phyloP scores from a whole-genome alignment of 2,888 invertebrate genomes.

The Cloeon dipterum region DNA sequence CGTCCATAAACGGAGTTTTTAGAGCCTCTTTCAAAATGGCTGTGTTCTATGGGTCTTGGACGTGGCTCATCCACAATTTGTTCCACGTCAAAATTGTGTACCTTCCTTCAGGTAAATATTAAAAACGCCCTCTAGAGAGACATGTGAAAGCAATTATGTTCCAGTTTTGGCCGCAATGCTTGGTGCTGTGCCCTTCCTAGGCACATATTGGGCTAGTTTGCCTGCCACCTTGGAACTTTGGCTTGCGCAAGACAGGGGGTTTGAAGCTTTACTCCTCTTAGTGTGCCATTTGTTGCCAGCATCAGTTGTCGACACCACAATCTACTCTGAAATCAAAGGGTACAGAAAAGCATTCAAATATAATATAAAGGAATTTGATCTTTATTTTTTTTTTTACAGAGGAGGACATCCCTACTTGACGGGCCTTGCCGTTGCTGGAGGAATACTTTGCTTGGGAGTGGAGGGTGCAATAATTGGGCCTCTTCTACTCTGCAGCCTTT shows the following conservation, averaged over 20 bases:
- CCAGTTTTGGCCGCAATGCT: constrained; percentile 71
- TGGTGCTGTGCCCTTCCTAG: constrained; percentile 88
- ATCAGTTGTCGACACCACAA: constrained; percentile 80
- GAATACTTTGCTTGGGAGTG: constrained; percentile 89
- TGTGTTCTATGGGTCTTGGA: constrained; percentile 91
- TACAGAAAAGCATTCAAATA: constrained; percentile 20
- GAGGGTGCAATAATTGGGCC: constrained; percentile 97
- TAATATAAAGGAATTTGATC: constrained; percentile 1
- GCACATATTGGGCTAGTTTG: constrained; percentile 85
- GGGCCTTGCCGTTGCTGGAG: constrained; percentile 90
- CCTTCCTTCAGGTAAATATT: constrained; percentile 55
- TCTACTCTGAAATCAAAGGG: constrained; percentile 96
- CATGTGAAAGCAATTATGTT: constrained; percentile 8
- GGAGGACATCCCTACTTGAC: constrained; percentile 93
- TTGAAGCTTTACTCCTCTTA: constrained; percentile 59
- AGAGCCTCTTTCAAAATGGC: constrained; percentile 93
- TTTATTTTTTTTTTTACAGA: constrained; percentile 24
- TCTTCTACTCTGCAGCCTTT: constrained; percentile 75
- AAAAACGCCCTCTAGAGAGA: not conserved
- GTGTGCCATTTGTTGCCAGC: constrained; percentile 73
- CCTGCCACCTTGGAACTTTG: constrained; percentile 90
- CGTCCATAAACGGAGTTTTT: constrained; percentile 82
- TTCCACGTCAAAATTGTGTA: constrained; percentile 90
- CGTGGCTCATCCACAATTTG: constrained; percentile 89
- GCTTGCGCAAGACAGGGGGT: constrained; percentile 68